Base-by-base conservation (phyloP, 37 sponge, comb jelly and placozoan species). In the Geodia barretti region DNA sequence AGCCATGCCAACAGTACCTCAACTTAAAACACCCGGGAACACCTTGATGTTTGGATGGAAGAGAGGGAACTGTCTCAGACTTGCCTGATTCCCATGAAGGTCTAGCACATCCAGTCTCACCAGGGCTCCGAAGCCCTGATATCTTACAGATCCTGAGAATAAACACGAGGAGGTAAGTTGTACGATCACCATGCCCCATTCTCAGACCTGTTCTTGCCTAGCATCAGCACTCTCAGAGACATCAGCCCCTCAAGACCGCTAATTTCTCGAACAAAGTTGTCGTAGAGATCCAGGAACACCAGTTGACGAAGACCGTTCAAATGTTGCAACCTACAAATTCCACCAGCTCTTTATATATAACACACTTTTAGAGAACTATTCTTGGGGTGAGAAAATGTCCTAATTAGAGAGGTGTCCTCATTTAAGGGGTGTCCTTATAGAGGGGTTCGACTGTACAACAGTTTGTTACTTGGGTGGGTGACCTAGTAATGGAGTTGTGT, bases 221-320 rank as follows among this genome's bases (percentile, higher is more conserved):
- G 84, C 99, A 98, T 96, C 9, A 98, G 86, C 40, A 98, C 95
- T 40, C 99, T 68, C 38, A 98, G 85, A 17, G 97, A 98, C 3
- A 72, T 31, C 32, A 98, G 89, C 29, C 80, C 79, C 2, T 89
- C 86, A 5, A 98, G 58, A 32, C 93, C 93, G n/a, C 82, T 62
- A 20, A 98, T 98, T 74, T 96, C 97, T 8, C 81, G 75, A n/a
- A 98, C 75, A 21, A 84, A 72, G 73, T 98, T 98, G 88, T 94
- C 99, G 74, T 98, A 98, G 29, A 98, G 83, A 73, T 98, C 99
- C 24, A 98, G 91, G 68, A 96, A 98, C 19, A 98, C 98, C 75
- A 98, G 85, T 14, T 87, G 83, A 26, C 83, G 54, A 14, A 98
- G 80, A 41, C 47, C 60, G 28, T 76, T 61, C 4, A 98, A 39